Percentiles rank a stretch among this genome's conserved stretches.
Conservation (phyloP, 2,888 invertebrate genomes). For the Lochmaea crataegi region DNA sequence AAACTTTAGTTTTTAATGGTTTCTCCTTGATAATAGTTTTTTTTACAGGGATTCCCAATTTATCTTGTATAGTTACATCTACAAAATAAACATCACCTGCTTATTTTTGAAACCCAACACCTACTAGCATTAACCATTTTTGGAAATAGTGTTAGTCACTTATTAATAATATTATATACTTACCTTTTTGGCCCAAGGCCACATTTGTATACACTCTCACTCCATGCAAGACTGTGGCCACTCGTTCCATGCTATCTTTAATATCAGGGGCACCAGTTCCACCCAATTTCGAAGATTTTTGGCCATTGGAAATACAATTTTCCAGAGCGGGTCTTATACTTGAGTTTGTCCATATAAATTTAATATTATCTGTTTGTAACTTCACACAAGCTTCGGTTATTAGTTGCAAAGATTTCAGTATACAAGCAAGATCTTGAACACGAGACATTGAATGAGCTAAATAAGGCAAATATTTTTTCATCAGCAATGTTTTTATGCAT, state of each 20-base stretch:
- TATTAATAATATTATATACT: slow-evolving; percentile 16
- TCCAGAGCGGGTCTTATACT: slow-evolving; percentile 69
- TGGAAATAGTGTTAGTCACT: slow-evolving; percentile 45
- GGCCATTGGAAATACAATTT: slow-evolving; percentile 47
- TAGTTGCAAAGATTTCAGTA: slow-evolving; percentile 77
- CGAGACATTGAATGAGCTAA: slow-evolving; percentile 66
- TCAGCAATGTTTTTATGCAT: not conserved
- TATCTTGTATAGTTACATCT: slow-evolving; percentile 22
- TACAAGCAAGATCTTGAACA: slow-evolving; percentile 73
- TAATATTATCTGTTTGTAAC: slow-evolving; percentile 73
- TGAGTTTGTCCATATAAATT: slow-evolving; percentile 76
- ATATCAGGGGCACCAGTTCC: slow-evolving; percentile 50
- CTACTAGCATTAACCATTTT: slow-evolving; percentile 40
- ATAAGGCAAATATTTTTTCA: slow-evolving; percentile 5
- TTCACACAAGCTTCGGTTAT: slow-evolving; percentile 75
- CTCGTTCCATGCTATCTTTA: slow-evolving; percentile 71
- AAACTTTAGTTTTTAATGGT: slow-evolving; percentile 7
- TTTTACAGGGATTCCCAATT: not conserved
- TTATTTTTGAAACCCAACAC: slow-evolving; percentile 29
- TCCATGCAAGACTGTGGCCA: slow-evolving; percentile 78
- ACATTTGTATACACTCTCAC: slow-evolving; percentile 70
- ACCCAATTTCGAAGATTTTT: slow-evolving; percentile 32
- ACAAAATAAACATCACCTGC: slow-evolving; percentile 22
- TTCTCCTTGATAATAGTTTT: slow-evolving; percentile 1
- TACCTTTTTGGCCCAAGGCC: slow-evolving; percentile 43